A percentile compares a stretch with the other conserved stretches of the same genome.
Evolutionary conservation across 2,888 invertebrate genomes (phyloP).

Genomic region (Xanthorhoe designata): DNA sequence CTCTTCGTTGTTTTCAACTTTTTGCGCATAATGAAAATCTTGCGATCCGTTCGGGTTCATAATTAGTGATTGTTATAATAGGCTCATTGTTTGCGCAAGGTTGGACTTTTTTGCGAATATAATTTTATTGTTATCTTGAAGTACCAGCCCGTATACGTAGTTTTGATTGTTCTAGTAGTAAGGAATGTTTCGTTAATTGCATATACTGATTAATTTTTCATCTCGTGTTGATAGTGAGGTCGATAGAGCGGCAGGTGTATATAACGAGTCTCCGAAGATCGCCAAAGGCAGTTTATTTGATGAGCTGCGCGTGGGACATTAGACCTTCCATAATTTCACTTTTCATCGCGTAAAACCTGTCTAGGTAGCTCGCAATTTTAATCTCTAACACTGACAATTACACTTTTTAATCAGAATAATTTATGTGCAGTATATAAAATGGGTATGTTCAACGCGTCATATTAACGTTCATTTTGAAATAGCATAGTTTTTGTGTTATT

Average conservation of each 20-base stretch:
- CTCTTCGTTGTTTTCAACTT: constrained; percentile 63
- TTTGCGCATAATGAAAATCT: constrained; percentile 48
- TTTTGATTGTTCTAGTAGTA: too few relatives aligned
- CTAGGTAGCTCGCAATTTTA: background rate
- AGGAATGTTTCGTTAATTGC: constrained; percentile 24
- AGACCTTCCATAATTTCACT: constrained; percentile 52
- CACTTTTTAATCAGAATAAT: background rate
- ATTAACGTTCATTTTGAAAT: too few relatives aligned
- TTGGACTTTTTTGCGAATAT: background rate
- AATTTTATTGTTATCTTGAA: background rate
- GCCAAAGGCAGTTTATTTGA: constrained; percentile 59
- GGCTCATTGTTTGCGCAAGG: background rate
- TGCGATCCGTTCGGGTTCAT: constrained; percentile 4
- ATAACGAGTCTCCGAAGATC: constrained; percentile 45
- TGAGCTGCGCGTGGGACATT: constrained; percentile 54
- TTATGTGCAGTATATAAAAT: too few relatives aligned
- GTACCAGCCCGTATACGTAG: too few relatives aligned
- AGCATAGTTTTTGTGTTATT: too few relatives aligned
- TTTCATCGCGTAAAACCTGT: constrained; percentile 32
- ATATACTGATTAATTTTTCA: constrained; percentile 37
- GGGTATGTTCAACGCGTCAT: too few relatives aligned
- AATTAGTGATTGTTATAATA: constrained; percentile 1
- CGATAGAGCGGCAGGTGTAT: constrained; percentile 52
- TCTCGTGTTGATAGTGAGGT: constrained; percentile 38
- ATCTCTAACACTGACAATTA: background rate